Conservation (phyloP, 2,113 vertebrate genomes). For the Mormyrus iriodes region DNA sequence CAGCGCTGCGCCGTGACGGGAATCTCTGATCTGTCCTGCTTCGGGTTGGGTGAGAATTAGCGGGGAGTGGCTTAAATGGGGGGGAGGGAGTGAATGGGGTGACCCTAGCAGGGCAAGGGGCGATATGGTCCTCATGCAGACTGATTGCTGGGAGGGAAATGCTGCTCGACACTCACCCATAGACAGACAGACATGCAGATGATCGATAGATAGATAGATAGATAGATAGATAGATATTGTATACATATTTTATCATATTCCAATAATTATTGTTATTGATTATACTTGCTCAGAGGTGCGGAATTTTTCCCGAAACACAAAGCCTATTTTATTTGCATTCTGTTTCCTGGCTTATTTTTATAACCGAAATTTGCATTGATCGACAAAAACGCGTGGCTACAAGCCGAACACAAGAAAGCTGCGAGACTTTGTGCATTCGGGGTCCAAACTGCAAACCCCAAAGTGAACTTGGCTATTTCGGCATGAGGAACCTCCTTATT, state of each 20-base stretch:
- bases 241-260: not conserved
- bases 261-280: not conserved
- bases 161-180: not conserved
- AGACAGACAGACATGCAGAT: not conserved
- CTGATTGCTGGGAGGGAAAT: not conserved
- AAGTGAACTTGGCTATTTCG: not conserved
- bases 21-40: not conserved
- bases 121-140: not conserved
- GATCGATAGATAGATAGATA: not conserved
- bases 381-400: not conserved
- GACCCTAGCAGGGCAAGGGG: not conserved
- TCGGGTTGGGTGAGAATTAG: not conserved
- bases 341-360: not conserved
- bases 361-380: not conserved
- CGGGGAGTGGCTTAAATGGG: not conserved
- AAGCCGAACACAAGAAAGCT: not conserved
- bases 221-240: not conserved
- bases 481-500: not conserved
- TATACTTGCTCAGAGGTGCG: not conserved
- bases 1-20: not conserved
- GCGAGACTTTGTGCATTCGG: not conserved
- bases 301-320: not conserved
- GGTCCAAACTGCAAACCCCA: not conserved
- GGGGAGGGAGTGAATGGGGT: not conserved
- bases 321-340: not conserved